phyloP scores from a whole-genome alignment of 2,797 vertebrate species.

The Nasua narica region DNA sequence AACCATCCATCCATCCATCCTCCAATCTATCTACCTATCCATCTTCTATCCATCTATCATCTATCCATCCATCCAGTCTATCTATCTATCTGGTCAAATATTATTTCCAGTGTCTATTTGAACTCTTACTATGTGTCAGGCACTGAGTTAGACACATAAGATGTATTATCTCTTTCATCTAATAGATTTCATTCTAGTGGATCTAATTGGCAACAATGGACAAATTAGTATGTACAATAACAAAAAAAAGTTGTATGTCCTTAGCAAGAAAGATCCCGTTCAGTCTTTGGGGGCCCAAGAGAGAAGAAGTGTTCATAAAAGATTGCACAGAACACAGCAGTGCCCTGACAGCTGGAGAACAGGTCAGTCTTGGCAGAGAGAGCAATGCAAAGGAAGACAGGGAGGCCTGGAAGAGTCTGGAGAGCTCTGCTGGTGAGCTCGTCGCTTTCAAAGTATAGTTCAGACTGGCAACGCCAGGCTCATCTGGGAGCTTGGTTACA shows the following conservation, averaged over 20 bases:
- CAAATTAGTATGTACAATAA: not conserved
- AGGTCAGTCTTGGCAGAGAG: not conserved
- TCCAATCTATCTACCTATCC: not conserved
- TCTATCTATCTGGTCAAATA: not conserved
- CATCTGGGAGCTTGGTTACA: not conserved
- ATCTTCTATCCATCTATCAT: too few relatives aligned
- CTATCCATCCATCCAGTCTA: not conserved
- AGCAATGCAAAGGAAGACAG: not conserved
- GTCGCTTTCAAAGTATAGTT: not conserved
- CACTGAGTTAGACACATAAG: not conserved
- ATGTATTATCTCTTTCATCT: not conserved
- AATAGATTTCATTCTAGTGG: not conserved
- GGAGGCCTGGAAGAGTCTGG: not conserved
- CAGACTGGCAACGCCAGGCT: fast-evolving
- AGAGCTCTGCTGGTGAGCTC: too few relatives aligned
- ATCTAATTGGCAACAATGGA: not conserved
- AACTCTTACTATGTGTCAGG: not conserved
- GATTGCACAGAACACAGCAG: not conserved
- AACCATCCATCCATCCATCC: too few relatives aligned
- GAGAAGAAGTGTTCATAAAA: not conserved
- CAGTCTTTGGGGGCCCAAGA: not conserved
- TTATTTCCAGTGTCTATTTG: not conserved
- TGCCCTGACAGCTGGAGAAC: not conserved
- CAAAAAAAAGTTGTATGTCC: not conserved
- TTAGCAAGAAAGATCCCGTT: not conserved